A percentile compares a stretch with the other conserved stretches of the same genome.
phyloP scores from a whole-genome alignment of 2,888 invertebrate genomes.

The Lacanobia wlatinum region DNA sequence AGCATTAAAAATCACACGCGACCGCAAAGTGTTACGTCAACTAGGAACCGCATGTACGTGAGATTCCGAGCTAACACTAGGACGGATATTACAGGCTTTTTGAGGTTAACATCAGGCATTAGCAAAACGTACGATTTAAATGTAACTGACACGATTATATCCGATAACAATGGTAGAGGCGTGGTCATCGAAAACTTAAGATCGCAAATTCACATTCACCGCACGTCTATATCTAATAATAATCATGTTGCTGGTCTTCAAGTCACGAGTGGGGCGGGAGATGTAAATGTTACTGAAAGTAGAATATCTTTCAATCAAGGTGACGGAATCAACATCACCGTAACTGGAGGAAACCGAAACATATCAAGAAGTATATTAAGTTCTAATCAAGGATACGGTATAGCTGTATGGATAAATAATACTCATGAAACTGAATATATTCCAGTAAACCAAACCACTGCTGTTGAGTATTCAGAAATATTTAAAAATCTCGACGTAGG shows the following conservation, averaged over 20 bases:
- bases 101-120: slow-evolving; percentile 94
- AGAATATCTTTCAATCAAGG: slow-evolving; percentile 97
- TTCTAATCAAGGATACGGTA: slow-evolving; percentile 96
- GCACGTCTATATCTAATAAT: slow-evolving; percentile 96
- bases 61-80: slow-evolving; percentile 94
- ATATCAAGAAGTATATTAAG: slow-evolving; percentile 96
- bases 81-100: slow-evolving; percentile 94
- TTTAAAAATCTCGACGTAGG: slow-evolving; percentile 97
- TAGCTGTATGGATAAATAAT: slow-evolving; percentile 97
- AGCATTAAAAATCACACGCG: slow-evolving; percentile 95
- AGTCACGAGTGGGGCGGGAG: slow-evolving; percentile 97
- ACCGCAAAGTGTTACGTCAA: slow-evolving; percentile 96
- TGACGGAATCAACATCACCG: slow-evolving; percentile 98
- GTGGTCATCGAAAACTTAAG: slow-evolving; percentile 97
- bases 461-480: slow-evolving; percentile 96
- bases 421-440: slow-evolving; percentile 94
- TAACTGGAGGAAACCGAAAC: slow-evolving; percentile 98
- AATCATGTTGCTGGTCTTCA: slow-evolving; percentile 97
- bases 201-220: slow-evolving; percentile 96
- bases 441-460: slow-evolving; percentile 95
- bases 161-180: slow-evolving; percentile 98
- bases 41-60: slow-evolving; percentile 94
- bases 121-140: slow-evolving; percentile 96
- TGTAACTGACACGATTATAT: slow-evolving; percentile 95
- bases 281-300: slow-evolving; percentile 97